phyloP scores from a whole-genome alignment of 2,113 vertebrate genomes.

The Notothenia rossii region DNA sequence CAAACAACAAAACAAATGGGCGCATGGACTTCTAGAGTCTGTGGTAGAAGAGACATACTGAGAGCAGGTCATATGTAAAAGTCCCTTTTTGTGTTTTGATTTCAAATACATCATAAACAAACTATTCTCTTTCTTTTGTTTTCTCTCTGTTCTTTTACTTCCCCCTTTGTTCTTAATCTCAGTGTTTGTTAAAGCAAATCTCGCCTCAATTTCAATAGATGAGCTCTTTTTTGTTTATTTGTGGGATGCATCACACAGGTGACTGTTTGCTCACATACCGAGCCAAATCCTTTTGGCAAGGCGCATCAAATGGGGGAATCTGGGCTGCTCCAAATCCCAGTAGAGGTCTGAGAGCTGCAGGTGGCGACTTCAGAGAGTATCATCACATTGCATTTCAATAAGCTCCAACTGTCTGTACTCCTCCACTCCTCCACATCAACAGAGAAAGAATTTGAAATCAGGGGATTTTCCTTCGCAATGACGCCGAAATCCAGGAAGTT shows the following conservation, averaged over 20 bases:
- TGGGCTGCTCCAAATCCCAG: neutral
- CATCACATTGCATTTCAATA: neutral
- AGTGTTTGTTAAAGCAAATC: constrained; percentile 17
- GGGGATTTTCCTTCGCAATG: neutral
- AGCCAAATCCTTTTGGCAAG: neutral
- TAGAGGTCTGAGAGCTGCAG: neutral
- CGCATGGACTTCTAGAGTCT: too few species aligned
- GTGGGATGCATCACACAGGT: neutral
- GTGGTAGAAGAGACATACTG: neutral
- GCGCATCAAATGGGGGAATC: neutral
- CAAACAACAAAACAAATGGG: neutral
- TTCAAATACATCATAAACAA: neutral
- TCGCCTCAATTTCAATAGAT: neutral
- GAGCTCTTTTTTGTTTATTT: neutral
- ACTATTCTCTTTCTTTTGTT: neutral
- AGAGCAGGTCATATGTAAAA: neutral
- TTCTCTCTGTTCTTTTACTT: constrained; percentile 1
- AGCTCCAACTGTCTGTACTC: neutral
- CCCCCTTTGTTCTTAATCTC: constrained; percentile 24
- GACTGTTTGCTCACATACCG: neutral
- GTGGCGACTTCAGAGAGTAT: neutral
- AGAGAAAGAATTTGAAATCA: neutral
- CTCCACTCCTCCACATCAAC: neutral
- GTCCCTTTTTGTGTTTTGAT: constrained; percentile 19
- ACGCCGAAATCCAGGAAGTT: neutral